Base-by-base conservation (phyloP, 2,797 vertebrate species). In the Gallinago stenura region DNA sequence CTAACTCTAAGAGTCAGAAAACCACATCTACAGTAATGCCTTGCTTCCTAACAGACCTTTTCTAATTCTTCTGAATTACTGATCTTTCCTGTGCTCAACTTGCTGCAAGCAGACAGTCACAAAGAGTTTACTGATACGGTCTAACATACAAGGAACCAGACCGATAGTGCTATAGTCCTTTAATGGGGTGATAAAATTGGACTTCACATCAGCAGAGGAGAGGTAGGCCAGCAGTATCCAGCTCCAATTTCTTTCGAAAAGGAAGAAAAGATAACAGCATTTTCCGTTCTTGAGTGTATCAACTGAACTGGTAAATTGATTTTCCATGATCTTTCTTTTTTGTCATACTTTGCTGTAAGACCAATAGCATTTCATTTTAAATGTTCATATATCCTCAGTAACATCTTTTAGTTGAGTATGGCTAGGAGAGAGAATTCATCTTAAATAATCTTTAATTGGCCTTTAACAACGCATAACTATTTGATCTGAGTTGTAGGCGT, bases 1-100 rank as follows among this genome's bases (percentile, higher is more conserved):
- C 77, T 73, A 90, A 78, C 85, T 65, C n/a, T 94, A 46, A 81
- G 56, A 82, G 51, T 43, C 82, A 91, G 53, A 82, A 95, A 93
- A 84, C 12, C 22, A 25, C 30, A 80, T 65, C 72, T 69, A 35
- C 83, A 72, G 17, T 87, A 95, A 91, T 76, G 41, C 75, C 45
- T 94, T 95, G 93, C 93, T 96, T 97, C 71, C 78, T 97, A 89
- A 92, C 82, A 85, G 78, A 93, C n/a, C 51, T 96, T 96, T 92
- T 79, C 95, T 96, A 45, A 94, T 87, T 82, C 86, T 93, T 94
- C 88, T 96, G 83, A 95, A 79, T 93, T 89, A 62, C 92, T 96
- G 43, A 51, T 87, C 93, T 93, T 96, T 89, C 84, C 71, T 95
- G 25, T 95, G 77, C 90, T 95, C 80, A 89, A 57, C 64, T 93